Evolutionary conservation across 2,113 vertebrate genomes (phyloP), one percentile per base, ranked within the genome.

Genomic region (Heptranchias perlo): DNA sequence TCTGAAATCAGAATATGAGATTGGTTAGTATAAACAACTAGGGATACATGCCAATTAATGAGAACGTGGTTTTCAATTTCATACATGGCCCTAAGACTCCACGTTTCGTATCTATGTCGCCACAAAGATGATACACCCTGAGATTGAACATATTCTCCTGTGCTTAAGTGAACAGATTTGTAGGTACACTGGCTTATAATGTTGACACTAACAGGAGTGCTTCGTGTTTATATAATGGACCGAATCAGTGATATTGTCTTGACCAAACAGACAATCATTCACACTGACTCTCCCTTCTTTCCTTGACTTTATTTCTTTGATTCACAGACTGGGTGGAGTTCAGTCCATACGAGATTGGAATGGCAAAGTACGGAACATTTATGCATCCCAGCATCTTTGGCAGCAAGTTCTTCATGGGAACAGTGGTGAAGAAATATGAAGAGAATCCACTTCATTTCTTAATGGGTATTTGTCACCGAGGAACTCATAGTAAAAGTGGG

Each of bases 391-490:
- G 98, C 97, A 96, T 99, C 96, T 99, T 99, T 96, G 99, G 99
- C 96, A 99, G 98, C 98, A 99, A 99, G 97, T 99, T 99, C 98
- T 99, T 99, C 97, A 99, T 99, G 99, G 99, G 99, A 82, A 99
- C 98, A 13, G 98, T 98, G 96, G 98, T 99, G 92, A 99, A 98
- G 97, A 99, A 98, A 94, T 98, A 99, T 8, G 97, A 97, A 16
- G 99, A 99, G 97, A 99, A 99, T 96, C 99, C 99, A n/a, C 97
- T 99, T 96, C 99, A 99, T 97, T 99, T 99, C 97, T 97, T 99
- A 96, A 99, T 99, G 99, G 99, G 99, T 99, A 97, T 91, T 58
- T 91, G 52, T 58, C 52, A 91, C 18, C 4, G 49, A 31, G 8
- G 6, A 49, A 47, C 35, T 92, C 54, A 31, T 14, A 31, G 58